Evolutionary conservation across 2,113 vertebrate species (phyloP).

Genomic region (Nansenia antarctica): DNA sequence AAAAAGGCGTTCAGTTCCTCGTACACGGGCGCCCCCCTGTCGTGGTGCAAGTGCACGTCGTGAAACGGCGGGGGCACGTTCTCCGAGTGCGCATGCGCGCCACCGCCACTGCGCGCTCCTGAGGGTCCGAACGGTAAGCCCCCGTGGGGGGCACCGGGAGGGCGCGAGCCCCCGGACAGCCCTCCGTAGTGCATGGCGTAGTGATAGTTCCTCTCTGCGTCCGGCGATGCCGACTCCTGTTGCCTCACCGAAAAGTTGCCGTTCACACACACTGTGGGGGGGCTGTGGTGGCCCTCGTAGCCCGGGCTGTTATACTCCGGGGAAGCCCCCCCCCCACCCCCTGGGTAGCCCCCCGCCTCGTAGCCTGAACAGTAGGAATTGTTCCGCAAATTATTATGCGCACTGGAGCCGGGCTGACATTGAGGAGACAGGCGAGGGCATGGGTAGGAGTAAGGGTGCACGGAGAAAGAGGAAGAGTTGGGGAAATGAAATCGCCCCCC

Average conservation of each 20-base stretch:
- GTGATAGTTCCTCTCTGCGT: constrained; percentile 94
- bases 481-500: constrained; percentile 86
- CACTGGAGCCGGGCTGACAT: constrained; percentile 82
- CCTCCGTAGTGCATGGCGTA: constrained; percentile 98
- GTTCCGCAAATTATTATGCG: constrained; percentile 83
- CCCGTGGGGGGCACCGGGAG: constrained; percentile 78
- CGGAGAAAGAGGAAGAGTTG: constrained; percentile 87
- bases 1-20: constrained; percentile 98
- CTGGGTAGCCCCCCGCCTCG: constrained; percentile 85
- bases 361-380: constrained; percentile 87
- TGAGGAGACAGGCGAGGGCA: constrained; percentile 90
- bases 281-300: constrained; percentile 91
- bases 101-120: constrained; percentile 84
- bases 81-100: constrained; percentile 87
- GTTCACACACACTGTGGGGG: constrained; percentile 89
- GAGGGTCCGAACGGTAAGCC: constrained; percentile 87
- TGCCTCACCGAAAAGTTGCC: constrained; percentile 90
- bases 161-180: constrained; percentile 83
- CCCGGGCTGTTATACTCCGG: constrained; percentile 96
- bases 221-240: constrained; percentile 83
- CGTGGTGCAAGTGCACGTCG: constrained; percentile 91
- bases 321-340: constrained; percentile 85
- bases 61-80: constrained; percentile 93
- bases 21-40: constrained; percentile 89
- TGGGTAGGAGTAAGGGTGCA: constrained; percentile 89